Evolutionary conservation across 2,888 invertebrate genomes (phyloP).

Genomic region (Noctua fimbriata): DNA sequence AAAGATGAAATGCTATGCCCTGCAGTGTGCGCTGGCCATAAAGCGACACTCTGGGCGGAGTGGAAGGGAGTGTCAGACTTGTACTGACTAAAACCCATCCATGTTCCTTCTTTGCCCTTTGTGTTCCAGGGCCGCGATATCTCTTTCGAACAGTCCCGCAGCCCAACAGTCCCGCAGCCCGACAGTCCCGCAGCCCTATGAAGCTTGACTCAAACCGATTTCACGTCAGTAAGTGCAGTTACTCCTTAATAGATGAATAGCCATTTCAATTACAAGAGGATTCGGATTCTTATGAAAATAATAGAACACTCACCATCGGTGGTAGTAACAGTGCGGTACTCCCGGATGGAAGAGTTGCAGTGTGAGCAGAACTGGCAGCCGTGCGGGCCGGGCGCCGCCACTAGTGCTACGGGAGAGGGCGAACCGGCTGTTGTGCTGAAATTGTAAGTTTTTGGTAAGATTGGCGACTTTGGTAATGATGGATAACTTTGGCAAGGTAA

Average conservation of each 20-base stretch:
- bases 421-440: slow-evolving; percentile 41
- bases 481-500: not conserved
- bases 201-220: not conserved
- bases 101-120: too few species aligned
- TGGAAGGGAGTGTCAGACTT: too few species aligned
- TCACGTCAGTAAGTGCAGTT: not conserved
- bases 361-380: slow-evolving; percentile 87
- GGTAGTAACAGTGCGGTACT: slow-evolving; percentile 76
- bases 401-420: slow-evolving; percentile 13
- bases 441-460: not conserved
- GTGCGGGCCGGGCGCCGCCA: slow-evolving; percentile 65
- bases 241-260: not conserved
- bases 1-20: not conserved
- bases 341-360: slow-evolving; percentile 82
- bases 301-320: slow-evolving; percentile 72
- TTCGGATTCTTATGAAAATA: not conserved
- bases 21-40: not conserved
- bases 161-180: too few species aligned
- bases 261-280: not conserved
- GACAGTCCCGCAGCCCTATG: too few species aligned
- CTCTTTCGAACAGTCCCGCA: too few species aligned
- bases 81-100: too few species aligned
- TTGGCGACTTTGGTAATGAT: slow-evolving; percentile 1
- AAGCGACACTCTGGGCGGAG: too few species aligned
- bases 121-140: too few species aligned